A percentile compares a stretch with the other conserved stretches of the same genome.
phyloP scores from a whole-genome alignment of 2,113 vertebrate species.

The Kryptolebias marmoratus region DNA sequence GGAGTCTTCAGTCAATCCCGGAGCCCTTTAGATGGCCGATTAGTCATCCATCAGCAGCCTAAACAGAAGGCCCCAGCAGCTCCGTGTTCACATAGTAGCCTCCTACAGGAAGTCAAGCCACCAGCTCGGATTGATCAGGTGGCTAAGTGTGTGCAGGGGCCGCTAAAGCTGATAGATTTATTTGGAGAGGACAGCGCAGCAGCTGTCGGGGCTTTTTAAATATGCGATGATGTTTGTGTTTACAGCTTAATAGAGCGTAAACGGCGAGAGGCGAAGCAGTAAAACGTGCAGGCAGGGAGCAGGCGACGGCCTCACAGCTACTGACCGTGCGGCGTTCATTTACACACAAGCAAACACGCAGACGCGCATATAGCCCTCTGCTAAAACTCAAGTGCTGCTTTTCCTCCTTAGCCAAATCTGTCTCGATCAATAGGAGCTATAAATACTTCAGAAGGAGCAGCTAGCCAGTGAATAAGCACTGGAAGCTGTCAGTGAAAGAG shows the following conservation, averaged over 20 bases:
- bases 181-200: slow-evolving; percentile 7
- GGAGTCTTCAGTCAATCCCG: slow-evolving; percentile 40
- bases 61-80: slow-evolving; percentile 37
- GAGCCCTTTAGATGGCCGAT: slow-evolving; percentile 65
- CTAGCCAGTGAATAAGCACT: slow-evolving; percentile 61
- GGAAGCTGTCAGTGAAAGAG: slow-evolving; percentile 54
- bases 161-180: slow-evolving; percentile 16
- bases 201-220: slow-evolving; percentile 21
- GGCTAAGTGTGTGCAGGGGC: slow-evolving; percentile 31
- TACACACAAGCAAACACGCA: slow-evolving; percentile 1
- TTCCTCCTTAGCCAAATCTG: slow-evolving; percentile 67
- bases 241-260: slow-evolving; percentile 28
- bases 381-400: slow-evolving; percentile 67
- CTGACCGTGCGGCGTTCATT: slow-evolving; percentile 14
- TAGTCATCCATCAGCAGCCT: slow-evolving; percentile 62
- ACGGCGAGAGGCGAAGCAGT: neutral
- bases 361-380: slow-evolving; percentile 25
- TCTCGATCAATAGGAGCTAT: slow-evolving; percentile 77
- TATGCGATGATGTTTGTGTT: slow-evolving; percentile 5
- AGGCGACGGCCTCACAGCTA: slow-evolving; percentile 4
- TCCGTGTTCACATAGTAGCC: slow-evolving; percentile 35
- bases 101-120: slow-evolving; percentile 42
- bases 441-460: slow-evolving; percentile 75
- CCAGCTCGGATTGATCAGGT: slow-evolving; percentile 46
- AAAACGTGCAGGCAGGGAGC: neutral